These are phyloP conservation scores for Momotus momota DNA, from an alignment of 2,797 vertebrate genomes.

Conservation along the genomic window DNA sequence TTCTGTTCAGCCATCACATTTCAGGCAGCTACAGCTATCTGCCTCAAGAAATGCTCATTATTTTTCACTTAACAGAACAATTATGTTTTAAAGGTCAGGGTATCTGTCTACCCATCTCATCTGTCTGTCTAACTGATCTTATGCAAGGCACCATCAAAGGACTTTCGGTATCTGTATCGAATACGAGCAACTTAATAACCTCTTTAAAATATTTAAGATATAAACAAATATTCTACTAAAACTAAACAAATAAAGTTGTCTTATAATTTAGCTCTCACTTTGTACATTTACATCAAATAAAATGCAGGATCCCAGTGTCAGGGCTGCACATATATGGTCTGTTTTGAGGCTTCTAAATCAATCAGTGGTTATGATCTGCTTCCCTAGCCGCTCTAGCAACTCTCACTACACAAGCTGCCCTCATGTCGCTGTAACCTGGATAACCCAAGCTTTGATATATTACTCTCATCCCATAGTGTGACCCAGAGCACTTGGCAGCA, in stretches of 20 bases:
- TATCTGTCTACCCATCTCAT: constrained; percentile 42
- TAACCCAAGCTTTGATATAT: background rate
- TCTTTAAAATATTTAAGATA: constrained; percentile 38
- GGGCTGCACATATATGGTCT: background rate
- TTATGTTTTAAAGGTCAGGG: constrained; percentile 59
- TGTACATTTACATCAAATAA: background rate
- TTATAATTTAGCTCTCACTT: background rate
- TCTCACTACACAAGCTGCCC: background rate
- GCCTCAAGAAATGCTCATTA: constrained; percentile 51
- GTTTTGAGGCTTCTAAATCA: accelerated
- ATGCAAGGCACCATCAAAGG: background rate
- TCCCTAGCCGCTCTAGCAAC: background rate
- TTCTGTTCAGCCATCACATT: constrained; percentile 57
- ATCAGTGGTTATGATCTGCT: background rate
- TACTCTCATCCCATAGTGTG: background rate
- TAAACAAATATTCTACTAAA: background rate
- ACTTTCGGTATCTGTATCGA: constrained; percentile 14
- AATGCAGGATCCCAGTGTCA: background rate
- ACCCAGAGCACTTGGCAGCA: constrained; percentile 8
- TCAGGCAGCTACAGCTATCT: constrained; percentile 13
- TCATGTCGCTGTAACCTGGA: background rate
- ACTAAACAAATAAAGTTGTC: background rate
- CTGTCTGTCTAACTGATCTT: constrained; percentile 27
- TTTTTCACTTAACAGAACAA: constrained; percentile 61
- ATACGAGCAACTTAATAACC: background rate